phyloP scores from a whole-genome alignment of 2,113 vertebrate species.

The Rhabdomys dilectus region DNA sequence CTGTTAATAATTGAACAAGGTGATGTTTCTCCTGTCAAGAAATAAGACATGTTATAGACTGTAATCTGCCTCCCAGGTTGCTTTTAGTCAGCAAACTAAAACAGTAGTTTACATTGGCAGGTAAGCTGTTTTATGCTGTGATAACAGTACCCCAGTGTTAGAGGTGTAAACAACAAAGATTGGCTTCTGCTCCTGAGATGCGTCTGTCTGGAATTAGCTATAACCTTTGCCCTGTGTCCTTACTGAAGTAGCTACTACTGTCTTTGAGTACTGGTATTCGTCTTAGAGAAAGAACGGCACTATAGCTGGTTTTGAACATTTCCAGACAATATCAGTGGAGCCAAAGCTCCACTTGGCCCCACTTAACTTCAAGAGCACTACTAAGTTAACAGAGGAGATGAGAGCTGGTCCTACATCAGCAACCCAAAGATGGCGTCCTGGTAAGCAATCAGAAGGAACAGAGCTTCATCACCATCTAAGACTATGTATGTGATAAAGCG shows the following conservation, averaged over 20 bases:
- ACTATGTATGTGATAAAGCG: not conserved
- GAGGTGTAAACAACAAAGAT: not conserved
- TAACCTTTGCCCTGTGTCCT: not conserved
- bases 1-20: not conserved
- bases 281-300: not conserved
- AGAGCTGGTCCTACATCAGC: not conserved
- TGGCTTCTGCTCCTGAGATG: not conserved
- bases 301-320: not conserved
- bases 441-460: not conserved
- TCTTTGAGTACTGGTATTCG: not conserved
- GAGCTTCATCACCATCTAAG: no score
- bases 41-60: not conserved
- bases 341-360: not conserved
- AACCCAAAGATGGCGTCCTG: not conserved
- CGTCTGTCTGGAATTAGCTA: not conserved
- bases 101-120: no score
- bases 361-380: not conserved
- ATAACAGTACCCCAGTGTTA: not conserved
- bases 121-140: not conserved
- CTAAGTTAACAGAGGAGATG: not conserved
- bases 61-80: not conserved
- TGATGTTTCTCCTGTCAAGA: not conserved
- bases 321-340: not conserved
- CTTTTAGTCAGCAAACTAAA: not conserved
- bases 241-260: not conserved